Conservation (phyloP, 1,140 invertebrate species). For the Antheraea pernyi region DNA sequence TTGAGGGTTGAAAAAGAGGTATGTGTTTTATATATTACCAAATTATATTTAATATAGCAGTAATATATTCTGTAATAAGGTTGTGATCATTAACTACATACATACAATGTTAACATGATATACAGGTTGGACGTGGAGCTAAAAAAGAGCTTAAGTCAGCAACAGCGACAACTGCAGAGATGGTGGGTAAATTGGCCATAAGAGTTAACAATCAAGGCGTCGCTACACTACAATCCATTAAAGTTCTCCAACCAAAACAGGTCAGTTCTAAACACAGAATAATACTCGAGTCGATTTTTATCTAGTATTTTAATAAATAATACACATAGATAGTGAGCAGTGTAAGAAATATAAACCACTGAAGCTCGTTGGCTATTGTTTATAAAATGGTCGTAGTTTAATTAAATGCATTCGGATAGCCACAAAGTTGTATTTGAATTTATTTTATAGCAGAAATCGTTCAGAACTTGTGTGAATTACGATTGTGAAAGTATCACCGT, state of each 20-base stretch:
- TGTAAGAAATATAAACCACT: too few relatives aligned
- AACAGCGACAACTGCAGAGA: conserved; percentile 90
- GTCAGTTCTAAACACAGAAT: conserved; percentile 65
- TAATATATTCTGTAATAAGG: conserved; percentile 5
- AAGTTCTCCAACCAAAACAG: conserved; percentile 91
- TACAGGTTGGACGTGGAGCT: conserved; percentile 85
- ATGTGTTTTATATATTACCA: conserved; percentile 21
- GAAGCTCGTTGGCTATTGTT: too few relatives aligned
- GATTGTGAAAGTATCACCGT: too few relatives aligned
- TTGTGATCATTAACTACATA: neutral
- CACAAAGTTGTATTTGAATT: too few relatives aligned
- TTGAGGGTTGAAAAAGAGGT: conserved; percentile 91
- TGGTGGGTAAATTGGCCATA: conserved; percentile 88
- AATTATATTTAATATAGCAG: conserved; percentile 12
- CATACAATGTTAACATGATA: conserved; percentile 18
- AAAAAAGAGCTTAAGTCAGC: conserved; percentile 89
- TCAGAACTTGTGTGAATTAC: too few relatives aligned
- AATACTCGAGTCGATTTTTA: neutral
- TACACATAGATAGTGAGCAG: too few relatives aligned
- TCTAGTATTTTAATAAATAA: too few relatives aligned
- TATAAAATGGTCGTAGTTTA: too few relatives aligned
- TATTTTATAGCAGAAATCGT: too few relatives aligned
- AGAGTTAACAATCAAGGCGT: conserved; percentile 87
- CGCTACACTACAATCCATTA: conserved; percentile 89
- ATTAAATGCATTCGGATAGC: too few relatives aligned